phyloP scores from a whole-genome alignment of 2,888 invertebrate genomes.

The Steromphala cineraria region DNA sequence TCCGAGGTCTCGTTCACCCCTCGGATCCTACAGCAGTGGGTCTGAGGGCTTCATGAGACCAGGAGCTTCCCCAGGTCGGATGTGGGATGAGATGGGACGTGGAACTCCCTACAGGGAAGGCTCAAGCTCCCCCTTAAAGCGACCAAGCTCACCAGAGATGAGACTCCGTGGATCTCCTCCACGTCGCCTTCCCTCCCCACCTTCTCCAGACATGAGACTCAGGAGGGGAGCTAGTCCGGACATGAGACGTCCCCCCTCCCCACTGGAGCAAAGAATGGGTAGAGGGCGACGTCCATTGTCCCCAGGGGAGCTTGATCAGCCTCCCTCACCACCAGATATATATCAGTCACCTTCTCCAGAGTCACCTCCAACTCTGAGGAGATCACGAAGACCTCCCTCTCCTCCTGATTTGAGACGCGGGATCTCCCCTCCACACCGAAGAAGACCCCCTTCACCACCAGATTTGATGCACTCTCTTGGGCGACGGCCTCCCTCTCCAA shows the following conservation, averaged over 20 bases:
- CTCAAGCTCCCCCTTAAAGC: constrained; percentile 13
- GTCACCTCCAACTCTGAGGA: background rate
- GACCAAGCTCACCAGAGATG: constrained; percentile 6
- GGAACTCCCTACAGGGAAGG: background rate
- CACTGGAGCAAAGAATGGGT: background rate
- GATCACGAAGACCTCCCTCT: constrained; percentile 25
- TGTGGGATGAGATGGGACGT: constrained; percentile 3
- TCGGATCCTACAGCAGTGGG: constrained; percentile 38
- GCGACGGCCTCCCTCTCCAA: constrained; percentile 9
- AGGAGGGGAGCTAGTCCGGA: background rate
- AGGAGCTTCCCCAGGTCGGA: constrained; percentile 29
- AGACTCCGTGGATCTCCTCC: background rate
- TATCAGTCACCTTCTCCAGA: constrained; percentile 6
- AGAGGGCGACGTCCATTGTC: background rate
- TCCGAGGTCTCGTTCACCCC: constrained; percentile 38
- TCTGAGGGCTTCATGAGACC: constrained; percentile 38
- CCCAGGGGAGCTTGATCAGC: background rate
- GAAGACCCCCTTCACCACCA: constrained; percentile 32
- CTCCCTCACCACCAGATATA: constrained; percentile 19
- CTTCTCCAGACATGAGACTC: background rate
- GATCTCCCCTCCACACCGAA: constrained; percentile 29
- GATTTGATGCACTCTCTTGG: background rate
- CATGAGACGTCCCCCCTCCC: constrained; percentile 1
- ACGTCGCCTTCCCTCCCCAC: background rate
- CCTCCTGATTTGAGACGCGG: constrained; percentile 23